Base-by-base conservation (phyloP, 2,797 vertebrate species). In the Melanotaenia boesemani region DNA sequence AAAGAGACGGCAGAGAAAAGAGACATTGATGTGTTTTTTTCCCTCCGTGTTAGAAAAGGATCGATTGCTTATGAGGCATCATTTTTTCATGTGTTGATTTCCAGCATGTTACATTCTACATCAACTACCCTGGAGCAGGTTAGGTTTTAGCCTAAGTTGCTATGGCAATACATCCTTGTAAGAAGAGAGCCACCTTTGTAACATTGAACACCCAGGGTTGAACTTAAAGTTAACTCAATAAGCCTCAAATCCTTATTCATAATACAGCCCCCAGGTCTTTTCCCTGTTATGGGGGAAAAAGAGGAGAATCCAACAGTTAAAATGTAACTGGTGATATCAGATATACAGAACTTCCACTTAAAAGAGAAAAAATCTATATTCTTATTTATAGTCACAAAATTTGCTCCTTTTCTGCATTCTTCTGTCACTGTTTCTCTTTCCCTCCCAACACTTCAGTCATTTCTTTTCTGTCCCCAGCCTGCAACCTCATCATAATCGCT, bases 401-500 rank as follows among this genome's bases (percentile, higher is more conserved):
- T 0, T 0, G 11, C 41, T 73, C 30, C 39, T 57, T 68, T 20
- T 20, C 26, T 26, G 9, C 52, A 15, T 39, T 63, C 66, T 6
- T 13, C 65, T 67, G 13, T 62, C 63, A 34, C 46, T 48, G 9
- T 56, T 55, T 28, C 12, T 56, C n/a, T 20, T 20, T 30, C 12
- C 63, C 48, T 61, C n/a, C 18, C 34, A 20, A 26, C 57, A 41
- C 60, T 46, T 30, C 20, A 60, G 37, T 77, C 46, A 0, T 70
- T 65, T 72, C 71, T 24, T 67, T 57, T 36, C 69, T 80, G 60
- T 82, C 76, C 77, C 54, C 76, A 72, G 56, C 44, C 20, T 84
- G 60, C 58, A 76, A 77, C 68, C 71, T 80, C 54, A 15, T 78
- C 80, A 76, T 63, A 68, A 72, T 65, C 39, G 55, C 72, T 61